Evolutionary conservation across 2,888 invertebrate species (phyloP).

Genomic region (Thyatira batis): DNA sequence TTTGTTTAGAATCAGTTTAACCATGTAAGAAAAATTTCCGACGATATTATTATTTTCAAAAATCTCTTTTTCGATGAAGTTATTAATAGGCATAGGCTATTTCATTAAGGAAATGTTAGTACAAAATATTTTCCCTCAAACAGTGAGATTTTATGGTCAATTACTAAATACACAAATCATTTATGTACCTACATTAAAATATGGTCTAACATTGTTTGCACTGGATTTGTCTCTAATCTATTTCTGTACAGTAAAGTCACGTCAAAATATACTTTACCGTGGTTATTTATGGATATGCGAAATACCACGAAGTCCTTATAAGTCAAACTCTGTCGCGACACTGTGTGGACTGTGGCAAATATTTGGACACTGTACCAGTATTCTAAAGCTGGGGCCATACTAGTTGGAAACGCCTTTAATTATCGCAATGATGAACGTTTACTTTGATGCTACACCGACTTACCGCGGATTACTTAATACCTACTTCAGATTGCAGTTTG

Average conservation of each 20-base stretch:
- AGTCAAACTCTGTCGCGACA: constrained; percentile 17
- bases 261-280: not conserved
- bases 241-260: not conserved
- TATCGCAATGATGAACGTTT: too few species aligned
- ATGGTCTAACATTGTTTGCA: not conserved
- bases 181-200: not conserved
- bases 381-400: too few species aligned
- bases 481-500: too few species aligned
- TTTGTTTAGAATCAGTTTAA: too few species aligned
- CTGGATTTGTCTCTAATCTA: not conserved
- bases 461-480: too few species aligned
- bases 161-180: not conserved
- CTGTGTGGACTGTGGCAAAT: constrained; percentile 20
- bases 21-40: too few species aligned
- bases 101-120: too few species aligned
- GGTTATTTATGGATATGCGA: constrained; percentile 39
- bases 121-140: not conserved
- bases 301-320: constrained; percentile 39
- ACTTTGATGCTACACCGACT: too few species aligned
- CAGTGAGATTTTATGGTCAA: not conserved
- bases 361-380: constrained; percentile 25
- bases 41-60: too few species aligned
- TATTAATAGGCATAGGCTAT: too few species aligned
- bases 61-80: too few species aligned
- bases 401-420: too few species aligned